Evolutionary conservation across 2,113 vertebrate genomes (phyloP), one percentile per base, ranked within the genome.

Genomic region (Zosterops borbonicus): DNA sequence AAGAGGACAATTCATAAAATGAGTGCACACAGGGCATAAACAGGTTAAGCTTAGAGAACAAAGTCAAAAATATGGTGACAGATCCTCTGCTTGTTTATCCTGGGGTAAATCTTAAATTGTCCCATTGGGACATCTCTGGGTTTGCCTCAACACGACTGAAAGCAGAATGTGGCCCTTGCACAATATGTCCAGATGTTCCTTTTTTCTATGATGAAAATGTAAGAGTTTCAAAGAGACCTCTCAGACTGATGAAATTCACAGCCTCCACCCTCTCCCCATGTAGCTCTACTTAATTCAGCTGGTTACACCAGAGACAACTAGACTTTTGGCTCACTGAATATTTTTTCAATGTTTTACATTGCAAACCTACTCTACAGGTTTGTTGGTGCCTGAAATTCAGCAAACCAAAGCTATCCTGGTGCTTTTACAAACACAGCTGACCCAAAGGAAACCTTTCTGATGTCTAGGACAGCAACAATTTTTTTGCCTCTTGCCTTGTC

Each of bases 121-220:
- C 64, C 90, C 75, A 28, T n/a, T 86, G 94, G 87, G 87, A 92
- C 18, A 47, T 6, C 55, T 86, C 56, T 67, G 87, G 22, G 68
- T 94, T 95, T 96, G 79, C 85, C 80, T 88, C 90, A 86, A 67
- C 68, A 88, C 0, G 50, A 86, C 90, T 77, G 71, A 95, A 95
- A 86, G 82, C 68, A 90, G 60, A 94, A 90, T 90, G 56, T 37
- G 52, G 76, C 49, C 90, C 73, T 95, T 96, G 85, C 93, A 96
- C 88, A 96, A 93, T 56, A 94, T 11, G 42, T 81, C 85, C 93
- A 96, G 91, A 95, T 96, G 87, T 96, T 94, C 50, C 28, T 81
- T 86, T 95, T 74, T 92, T 42, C 64, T 88, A 16, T 90, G 46
- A 81, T 59, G 70, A 91, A 96, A 95, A 93, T 92, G 47, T 16